Evolutionary conservation across 2,113 vertebrate genomes (phyloP), one percentile per base, ranked within the genome.

Genomic region (Oriolus oriolus): DNA sequence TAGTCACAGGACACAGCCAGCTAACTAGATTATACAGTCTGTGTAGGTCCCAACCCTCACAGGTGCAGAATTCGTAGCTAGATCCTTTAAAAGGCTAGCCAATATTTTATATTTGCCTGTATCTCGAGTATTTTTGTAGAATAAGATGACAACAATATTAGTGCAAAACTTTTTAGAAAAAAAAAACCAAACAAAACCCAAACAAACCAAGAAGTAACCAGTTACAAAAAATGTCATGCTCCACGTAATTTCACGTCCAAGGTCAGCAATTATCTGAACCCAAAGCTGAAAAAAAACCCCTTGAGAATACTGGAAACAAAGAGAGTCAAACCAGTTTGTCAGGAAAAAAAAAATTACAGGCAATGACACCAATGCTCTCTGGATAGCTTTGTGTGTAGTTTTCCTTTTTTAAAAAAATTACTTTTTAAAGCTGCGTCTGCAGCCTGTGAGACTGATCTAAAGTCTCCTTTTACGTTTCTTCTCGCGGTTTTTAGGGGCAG

Each of bases 1-100:
- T 96, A 98, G 98, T 98, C 96, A 98, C 96, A 97, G 98, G 95
- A 97, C 98, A 97, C 97, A 98, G 98, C 97, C 96, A 97, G 97
- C 93, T 98, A 97, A 97, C 97, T 96, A 96, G 95, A 96, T 97
- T 97, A 96, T 95, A 93, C 95, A 96, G 63, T 42, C 31, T 83
- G 59, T 52, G 47, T 30, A 84, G n/a, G 44, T 97, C 89, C 56
- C 95, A 73, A 10, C 87, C 64, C 89, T 90, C 93, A 23, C 77
- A 75, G 13, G 14, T 9, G 35, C 79, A 86, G 50, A 70, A 77
- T 78, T 70, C 11, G 0, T 27, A 68, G 56, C 49, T 57, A 26
- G 26, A n/a, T 41, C 7, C 0, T 53, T 70, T 49, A 39, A 53
- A 65, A 81, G n/a, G 10, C 70, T 35, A 47, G 27, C 14, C 33